Evolutionary conservation across 1,140 invertebrate species (phyloP), one percentile per base, ranked within the genome.

Genomic region (Helicoverpa armigera): DNA sequence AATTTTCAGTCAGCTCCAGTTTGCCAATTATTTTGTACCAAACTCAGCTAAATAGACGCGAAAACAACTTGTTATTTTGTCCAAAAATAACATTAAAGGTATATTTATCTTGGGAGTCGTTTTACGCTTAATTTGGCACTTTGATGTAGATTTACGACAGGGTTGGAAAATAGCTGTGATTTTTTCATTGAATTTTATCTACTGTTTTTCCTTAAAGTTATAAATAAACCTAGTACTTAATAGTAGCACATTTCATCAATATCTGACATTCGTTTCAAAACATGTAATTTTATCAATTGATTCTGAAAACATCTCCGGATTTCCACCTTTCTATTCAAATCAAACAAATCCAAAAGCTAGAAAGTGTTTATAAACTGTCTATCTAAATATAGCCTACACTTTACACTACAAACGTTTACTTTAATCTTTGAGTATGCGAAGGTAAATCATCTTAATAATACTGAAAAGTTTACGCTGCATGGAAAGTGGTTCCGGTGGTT

Each of bases 21-120:
- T 56, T 14, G 51, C 51, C 69, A 72, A 56, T 72, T 72, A n/a
- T 2, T 50, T 18, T 83, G 70, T 79, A 23, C 65, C 67, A 43
- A 43, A 80, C 23, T 53, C 48, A 9, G 18, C 12, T 31, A 29
- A 43, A 43, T 14, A 18, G 12, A 50, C n/a, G 16, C 16, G 18
- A 67, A 54, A 54, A n/a, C n/a, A 48, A 13, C 4, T 67, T 67
- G 14, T 48, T 48, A 48, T 50, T n/a, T 67, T 48, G 35, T 31
- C n/a, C n/a, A 18, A 67, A 67, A 48, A 67, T 60, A 60, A 60
- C 43, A 1, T 16, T 43, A 14, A 11, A 5, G 10, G 35, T 10
- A 67, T 67, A n/a, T 67, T 43, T 67, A 48, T 67, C 48, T 50
- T 29, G 9, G 23, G 23, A 7, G 16, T 60, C 5, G 16, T 60